Conservation (phyloP, 2,797 vertebrate genomes). For the Ispidina picta region DNA sequence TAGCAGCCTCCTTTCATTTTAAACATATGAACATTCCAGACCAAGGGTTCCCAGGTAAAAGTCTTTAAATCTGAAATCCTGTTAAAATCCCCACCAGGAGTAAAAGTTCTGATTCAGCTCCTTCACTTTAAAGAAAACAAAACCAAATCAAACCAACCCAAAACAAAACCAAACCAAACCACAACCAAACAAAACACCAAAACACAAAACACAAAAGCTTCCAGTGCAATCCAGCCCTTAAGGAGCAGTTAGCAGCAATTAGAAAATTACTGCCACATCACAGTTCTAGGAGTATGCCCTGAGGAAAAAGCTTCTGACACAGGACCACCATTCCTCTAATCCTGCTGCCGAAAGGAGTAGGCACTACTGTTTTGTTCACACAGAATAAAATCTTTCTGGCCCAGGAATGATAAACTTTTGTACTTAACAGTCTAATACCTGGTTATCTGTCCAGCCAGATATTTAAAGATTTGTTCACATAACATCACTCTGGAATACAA, state of each 20-base stretch:
- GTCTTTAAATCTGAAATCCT: conserved; percentile 38
- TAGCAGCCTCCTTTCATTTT: conserved; percentile 12
- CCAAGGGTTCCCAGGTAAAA: neutral
- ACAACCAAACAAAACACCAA: too few species aligned
- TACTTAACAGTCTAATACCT: neutral
- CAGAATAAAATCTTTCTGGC: neutral
- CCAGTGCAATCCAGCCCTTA: conserved; percentile 33
- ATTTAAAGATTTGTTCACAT: neutral
- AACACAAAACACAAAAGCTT: neutral
- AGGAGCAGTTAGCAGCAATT: conserved; percentile 63
- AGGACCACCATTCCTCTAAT: conserved; percentile 51
- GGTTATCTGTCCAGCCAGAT: neutral
- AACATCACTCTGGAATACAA: neutral
- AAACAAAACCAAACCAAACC: neutral
- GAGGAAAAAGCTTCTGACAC: conserved; percentile 22
- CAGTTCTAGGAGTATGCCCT: neutral
- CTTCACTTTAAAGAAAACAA: conserved; percentile 17
- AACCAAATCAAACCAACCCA: too few species aligned
- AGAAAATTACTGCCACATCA: conserved; percentile 61
- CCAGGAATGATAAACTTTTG: neutral
- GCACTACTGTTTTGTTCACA: neutral
- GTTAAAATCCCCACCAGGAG: conserved; percentile 19
- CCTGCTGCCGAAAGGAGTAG: neutral
- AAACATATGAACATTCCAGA: conserved; percentile 13
- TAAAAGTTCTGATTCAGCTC: conserved; percentile 16